Percentiles rank a stretch among this genome's conserved stretches.
Evolutionary conservation across 2,888 invertebrate genomes (phyloP).

Genomic region (Drosophila acutilabella): DNA sequence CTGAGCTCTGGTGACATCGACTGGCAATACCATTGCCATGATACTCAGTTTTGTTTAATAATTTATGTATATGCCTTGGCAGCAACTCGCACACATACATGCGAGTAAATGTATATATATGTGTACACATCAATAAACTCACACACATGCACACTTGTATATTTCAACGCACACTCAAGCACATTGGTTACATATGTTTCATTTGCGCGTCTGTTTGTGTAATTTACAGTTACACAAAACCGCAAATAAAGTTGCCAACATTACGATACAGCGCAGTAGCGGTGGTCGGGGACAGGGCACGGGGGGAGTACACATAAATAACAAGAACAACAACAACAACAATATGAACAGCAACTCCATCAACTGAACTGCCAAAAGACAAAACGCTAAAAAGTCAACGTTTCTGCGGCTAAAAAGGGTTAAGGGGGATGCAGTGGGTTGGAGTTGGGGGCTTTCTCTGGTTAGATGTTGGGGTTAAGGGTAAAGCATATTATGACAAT

Average conservation of each 20-base stretch:
- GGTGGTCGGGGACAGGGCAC: neutral
- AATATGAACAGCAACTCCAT: slow-evolving; percentile 24
- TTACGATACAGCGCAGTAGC: slow-evolving; percentile 52
- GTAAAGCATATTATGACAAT: slow-evolving; percentile 69
- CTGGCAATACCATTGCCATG: slow-evolving; percentile 71
- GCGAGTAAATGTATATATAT: neutral
- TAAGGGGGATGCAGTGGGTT: slow-evolving; percentile 14
- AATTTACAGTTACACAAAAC: slow-evolving; percentile 77
- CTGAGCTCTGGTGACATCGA: slow-evolving; percentile 64
- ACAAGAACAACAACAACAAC: slow-evolving; percentile 17
- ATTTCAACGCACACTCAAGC: slow-evolving; percentile 21
- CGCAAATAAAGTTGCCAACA: slow-evolving; percentile 78
- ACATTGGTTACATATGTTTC: slow-evolving; percentile 76
- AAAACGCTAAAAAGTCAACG: slow-evolving; percentile 78
- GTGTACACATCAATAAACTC: slow-evolving; percentile 10
- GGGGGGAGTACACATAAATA: neutral
- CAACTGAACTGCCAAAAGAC: slow-evolving; percentile 59
- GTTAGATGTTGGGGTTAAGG: neutral
- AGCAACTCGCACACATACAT: slow-evolving; percentile 52
- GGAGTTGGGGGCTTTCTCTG: neutral
- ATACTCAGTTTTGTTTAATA: slow-evolving; percentile 76
- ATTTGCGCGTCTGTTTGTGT: slow-evolving; percentile 77
- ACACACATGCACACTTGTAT: slow-evolving; percentile 21
- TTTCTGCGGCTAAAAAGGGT: slow-evolving; percentile 47
- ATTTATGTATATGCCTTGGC: slow-evolving; percentile 74